Base-by-base conservation (phyloP, 2,113 vertebrate species). In the Muntiacus reevesi region DNA sequence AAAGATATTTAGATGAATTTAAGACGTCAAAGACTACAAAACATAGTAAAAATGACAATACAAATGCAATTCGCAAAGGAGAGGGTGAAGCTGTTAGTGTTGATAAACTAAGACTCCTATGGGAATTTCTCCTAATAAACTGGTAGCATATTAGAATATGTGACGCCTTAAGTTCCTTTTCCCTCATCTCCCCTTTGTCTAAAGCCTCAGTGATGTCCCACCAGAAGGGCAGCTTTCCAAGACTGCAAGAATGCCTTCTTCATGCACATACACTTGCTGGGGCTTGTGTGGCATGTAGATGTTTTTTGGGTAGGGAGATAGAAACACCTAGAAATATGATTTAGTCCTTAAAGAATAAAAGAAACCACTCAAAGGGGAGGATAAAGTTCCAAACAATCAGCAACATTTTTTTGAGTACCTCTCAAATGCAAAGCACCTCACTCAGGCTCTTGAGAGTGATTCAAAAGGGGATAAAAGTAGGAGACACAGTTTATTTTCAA, bases 151-250 rank as follows among this genome's bases (percentile, higher is more conserved):
- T 16, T 16, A 91, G 60, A 82, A 23, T 23, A 74, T 3, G 2
- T 45, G 43, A 67, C 27, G 14, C 81, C 36, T 57, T 4, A 19
- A 62, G 12, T 45, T 54, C 50, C 45, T 16, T 62, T 94, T 71
- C 60, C 90, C 19, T 87, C 96, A 71, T 64, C 9, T 79, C 21
- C 17, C 52, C 2, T 89, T 7, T 81, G 40, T 52, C 60, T 2
- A 1, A 96, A 99, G 99, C 99, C 7, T 98, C 99, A 79, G 98
- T 99, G 84, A 99, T 98, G 30, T 99, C 99, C 4, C 27, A 98
- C 40, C 99, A 98, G 97, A 99, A 98, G 97, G 0, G 97, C 0
- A 99, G 99, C 55, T 82, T 99, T 99, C 99, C 0, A 76, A 98
- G 3, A 0, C 99, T 1, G 99, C 74, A 30, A 99, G 57, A 98